Evolutionary conservation across 2,113 vertebrate genomes (phyloP).

Genomic region (Numida meleagris): DNA sequence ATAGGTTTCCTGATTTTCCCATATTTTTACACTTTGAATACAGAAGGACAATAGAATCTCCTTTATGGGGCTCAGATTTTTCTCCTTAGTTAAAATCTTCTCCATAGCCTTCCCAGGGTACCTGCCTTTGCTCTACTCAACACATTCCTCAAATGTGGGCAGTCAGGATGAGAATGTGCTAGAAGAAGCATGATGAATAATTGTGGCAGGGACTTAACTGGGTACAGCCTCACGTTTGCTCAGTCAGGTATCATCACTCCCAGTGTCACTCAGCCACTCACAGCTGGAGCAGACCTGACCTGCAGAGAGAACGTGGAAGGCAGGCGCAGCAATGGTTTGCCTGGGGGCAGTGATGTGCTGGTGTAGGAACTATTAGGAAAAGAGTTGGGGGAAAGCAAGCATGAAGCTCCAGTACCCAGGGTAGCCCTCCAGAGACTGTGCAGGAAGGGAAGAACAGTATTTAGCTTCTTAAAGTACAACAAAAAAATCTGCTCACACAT

Average conservation of each 20-base stretch:
- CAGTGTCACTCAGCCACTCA: rapidly evolving
- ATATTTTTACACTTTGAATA: neutral
- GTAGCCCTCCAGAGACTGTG: neutral
- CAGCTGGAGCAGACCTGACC: neutral
- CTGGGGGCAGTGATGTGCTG: neutral
- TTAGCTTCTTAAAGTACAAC: neutral
- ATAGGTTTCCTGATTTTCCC: neutral
- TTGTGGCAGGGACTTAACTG: neutral
- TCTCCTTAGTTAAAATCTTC: neutral
- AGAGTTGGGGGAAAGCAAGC: neutral
- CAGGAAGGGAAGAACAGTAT: neutral
- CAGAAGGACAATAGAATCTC: neutral
- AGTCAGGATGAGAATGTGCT: neutral
- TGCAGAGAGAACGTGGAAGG: neutral
- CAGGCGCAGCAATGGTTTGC: neutral
- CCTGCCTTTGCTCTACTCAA: rapidly evolving
- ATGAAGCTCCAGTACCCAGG: neutral
- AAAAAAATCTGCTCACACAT: neutral
- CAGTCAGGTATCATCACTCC: neutral
- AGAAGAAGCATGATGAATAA: neutral
- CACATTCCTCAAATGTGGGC: neutral
- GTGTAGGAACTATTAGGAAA: neutral
- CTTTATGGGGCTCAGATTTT: neutral
- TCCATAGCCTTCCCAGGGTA: neutral
- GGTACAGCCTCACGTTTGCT: rapidly evolving